Evolutionary conservation across 2,113 vertebrate genomes (phyloP).

Genomic region (Platichthys stellatus): DNA sequence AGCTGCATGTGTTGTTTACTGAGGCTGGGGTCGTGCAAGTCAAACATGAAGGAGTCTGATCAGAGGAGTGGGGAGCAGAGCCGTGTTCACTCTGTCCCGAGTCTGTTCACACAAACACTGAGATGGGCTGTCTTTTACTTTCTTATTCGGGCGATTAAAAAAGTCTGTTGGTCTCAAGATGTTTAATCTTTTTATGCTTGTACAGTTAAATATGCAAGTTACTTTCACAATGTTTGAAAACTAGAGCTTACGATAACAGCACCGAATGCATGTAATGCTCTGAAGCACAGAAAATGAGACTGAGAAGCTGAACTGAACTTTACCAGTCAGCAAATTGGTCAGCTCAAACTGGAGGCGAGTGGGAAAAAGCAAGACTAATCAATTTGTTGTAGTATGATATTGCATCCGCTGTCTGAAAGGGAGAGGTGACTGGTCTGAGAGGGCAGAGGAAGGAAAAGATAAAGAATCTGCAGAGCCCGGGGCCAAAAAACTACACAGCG

Average conservation of each 20-base stretch:
- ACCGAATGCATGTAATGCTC: background rate
- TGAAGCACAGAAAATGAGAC: constrained; percentile 25
- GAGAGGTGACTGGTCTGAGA: constrained; percentile 41
- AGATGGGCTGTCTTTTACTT: constrained; percentile 17
- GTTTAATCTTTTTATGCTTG: background rate
- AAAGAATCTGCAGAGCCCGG: constrained; percentile 49
- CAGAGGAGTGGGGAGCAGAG: constrained; percentile 57
- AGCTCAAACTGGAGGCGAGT: constrained; percentile 28
- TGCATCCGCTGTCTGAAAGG: constrained; percentile 60
- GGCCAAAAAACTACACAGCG: constrained; percentile 43
- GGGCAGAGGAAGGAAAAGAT: constrained; percentile 55
- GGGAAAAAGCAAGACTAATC: constrained; percentile 62
- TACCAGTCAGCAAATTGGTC: constrained; percentile 59
- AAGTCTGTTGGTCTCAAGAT: constrained; percentile 19
- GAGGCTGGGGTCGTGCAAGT: constrained; percentile 74
- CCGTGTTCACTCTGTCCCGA: constrained; percentile 32
- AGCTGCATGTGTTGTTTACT: constrained; percentile 77
- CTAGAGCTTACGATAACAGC: background rate
- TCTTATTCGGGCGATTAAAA: constrained; percentile 19
- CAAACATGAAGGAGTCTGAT: constrained; percentile 71
- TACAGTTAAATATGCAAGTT: background rate
- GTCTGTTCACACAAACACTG: constrained; percentile 43
- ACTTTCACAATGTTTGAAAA: background rate
- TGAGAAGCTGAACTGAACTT: constrained; percentile 30
- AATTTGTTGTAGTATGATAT: constrained; percentile 61